A percentile compares a stretch with the other conserved stretches of the same genome.
phyloP scores from a whole-genome alignment of 2,797 vertebrate species.

The Catharus ustulatus region DNA sequence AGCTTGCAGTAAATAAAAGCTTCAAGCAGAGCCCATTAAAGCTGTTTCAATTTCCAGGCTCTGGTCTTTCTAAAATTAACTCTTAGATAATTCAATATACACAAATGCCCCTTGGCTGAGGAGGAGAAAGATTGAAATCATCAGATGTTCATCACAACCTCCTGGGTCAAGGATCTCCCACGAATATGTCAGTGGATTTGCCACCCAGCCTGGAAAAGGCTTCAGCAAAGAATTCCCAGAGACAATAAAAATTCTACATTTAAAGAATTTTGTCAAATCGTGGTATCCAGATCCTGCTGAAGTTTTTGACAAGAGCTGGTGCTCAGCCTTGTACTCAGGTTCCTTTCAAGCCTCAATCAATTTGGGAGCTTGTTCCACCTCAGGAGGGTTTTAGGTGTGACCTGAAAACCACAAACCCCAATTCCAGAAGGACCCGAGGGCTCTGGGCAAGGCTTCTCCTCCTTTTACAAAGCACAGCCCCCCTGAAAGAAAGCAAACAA shows the following conservation, averaged over 20 bases:
- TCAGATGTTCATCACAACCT: background rate
- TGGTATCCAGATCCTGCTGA: background rate
- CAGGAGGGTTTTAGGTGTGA: background rate
- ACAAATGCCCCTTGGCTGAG: background rate
- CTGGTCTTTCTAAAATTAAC: background rate
- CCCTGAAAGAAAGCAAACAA: conserved; percentile 45
- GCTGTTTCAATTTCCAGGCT: background rate
- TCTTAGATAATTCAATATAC: background rate
- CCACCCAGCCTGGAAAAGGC: background rate
- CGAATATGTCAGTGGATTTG: background rate
- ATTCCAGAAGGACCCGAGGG: background rate
- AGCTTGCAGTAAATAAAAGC: conserved; percentile 36
- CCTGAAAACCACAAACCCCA: background rate
- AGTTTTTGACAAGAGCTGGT: background rate
- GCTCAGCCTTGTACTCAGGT: background rate
- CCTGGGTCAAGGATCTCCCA: background rate
- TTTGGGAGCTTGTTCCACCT: background rate
- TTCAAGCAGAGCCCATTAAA: background rate
- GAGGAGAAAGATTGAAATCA: background rate
- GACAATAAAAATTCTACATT: background rate
- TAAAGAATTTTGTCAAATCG: background rate
- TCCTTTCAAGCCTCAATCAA: rapidly evolving
- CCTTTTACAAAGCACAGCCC: conserved; percentile 13
- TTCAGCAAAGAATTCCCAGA: background rate
- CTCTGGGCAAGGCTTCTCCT: background rate